Percentiles rank a stretch among this genome's conserved stretches.
These are phyloP conservation scores for Pocillopora verrucosa DNA, from an alignment of 64 coral and sea anemone genomes.

Conservation along the genomic window DNA sequence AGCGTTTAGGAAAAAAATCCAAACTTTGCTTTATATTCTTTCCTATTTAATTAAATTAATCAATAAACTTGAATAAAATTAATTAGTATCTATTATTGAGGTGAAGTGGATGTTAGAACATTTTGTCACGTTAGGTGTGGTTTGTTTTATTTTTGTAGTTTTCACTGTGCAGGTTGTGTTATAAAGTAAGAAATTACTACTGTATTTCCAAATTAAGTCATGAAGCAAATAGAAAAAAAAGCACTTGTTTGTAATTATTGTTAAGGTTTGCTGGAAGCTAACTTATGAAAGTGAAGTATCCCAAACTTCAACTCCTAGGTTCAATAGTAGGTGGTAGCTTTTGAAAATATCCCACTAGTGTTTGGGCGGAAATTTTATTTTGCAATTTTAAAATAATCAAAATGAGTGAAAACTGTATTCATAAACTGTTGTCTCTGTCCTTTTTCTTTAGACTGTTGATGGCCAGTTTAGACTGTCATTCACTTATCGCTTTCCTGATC, in stretches of 20 bases:
- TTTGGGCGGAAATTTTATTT: too few species aligned
- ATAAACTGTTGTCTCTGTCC: too few species aligned
- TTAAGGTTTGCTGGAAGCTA: not conserved
- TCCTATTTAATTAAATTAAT: not conserved
- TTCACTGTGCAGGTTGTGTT: not conserved
- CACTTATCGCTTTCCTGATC: constrained; percentile 89
- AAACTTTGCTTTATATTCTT: not conserved
- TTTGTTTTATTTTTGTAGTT: not conserved
- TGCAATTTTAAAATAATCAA: too few species aligned
- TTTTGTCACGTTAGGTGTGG: not conserved
- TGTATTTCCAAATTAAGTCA: too few species aligned
- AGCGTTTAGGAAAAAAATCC: not conserved
- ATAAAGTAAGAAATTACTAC: too few species aligned
- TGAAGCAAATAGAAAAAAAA: too few species aligned
- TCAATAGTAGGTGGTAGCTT: too few species aligned
- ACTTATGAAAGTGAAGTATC: not conserved
- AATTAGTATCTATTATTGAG: too few species aligned
- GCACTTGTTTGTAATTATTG: not conserved
- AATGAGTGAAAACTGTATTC: too few species aligned
- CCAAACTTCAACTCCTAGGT: too few species aligned
- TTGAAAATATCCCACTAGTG: too few species aligned
- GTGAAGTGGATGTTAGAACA: too few species aligned
- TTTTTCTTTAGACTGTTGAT: constrained; percentile 79
- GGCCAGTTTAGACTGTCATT: constrained; percentile 93
- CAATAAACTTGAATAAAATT: not conserved